phyloP scores from a whole-genome alignment of 2,888 invertebrate species.

The Rhopalosiphum nymphaeae region DNA sequence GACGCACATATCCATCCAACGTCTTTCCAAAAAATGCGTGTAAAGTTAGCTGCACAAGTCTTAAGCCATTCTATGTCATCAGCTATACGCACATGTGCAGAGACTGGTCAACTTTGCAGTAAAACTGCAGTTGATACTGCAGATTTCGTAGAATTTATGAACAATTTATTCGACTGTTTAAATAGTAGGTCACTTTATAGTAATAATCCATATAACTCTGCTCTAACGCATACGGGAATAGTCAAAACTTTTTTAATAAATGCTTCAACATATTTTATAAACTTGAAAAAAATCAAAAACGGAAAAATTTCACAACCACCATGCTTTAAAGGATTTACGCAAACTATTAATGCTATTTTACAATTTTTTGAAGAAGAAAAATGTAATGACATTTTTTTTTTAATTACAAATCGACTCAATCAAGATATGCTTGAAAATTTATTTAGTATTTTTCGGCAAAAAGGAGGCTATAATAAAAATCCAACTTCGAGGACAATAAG shows the following conservation, averaged over 20 bases:
- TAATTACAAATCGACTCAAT: too few relatives aligned
- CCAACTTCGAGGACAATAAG: conserved; percentile 66
- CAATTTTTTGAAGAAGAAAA: too few relatives aligned
- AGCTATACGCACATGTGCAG: conserved; percentile 61
- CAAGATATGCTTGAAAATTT: conserved; percentile 68
- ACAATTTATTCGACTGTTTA: too few relatives aligned
- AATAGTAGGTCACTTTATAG: too few relatives aligned
- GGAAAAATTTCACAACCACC: conserved; percentile 66
- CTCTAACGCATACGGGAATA: not conserved
- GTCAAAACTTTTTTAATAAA: conserved; percentile 10
- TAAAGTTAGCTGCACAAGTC: conserved; percentile 67
- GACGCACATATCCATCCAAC: conserved; percentile 67
- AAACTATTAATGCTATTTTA: too few relatives aligned
- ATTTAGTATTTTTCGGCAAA: conserved; percentile 67
- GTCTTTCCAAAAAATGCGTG: conserved; percentile 67
- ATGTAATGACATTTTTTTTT: too few relatives aligned
- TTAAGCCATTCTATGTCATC: conserved; percentile 67
- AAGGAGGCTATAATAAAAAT: conserved; percentile 67
- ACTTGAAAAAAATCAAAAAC: not conserved
- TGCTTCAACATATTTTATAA: conserved; percentile 14
- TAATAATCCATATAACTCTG: too few relatives aligned
- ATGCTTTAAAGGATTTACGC: conserved; percentile 67
- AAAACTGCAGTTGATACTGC: too few relatives aligned
- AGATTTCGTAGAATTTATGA: too few relatives aligned
- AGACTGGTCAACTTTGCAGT: too few relatives aligned